Percentiles rank a stretch among this genome's conserved stretches.
Conservation (phyloP, 2,113 vertebrate genomes). For the cat (Felis catus) region DNA sequence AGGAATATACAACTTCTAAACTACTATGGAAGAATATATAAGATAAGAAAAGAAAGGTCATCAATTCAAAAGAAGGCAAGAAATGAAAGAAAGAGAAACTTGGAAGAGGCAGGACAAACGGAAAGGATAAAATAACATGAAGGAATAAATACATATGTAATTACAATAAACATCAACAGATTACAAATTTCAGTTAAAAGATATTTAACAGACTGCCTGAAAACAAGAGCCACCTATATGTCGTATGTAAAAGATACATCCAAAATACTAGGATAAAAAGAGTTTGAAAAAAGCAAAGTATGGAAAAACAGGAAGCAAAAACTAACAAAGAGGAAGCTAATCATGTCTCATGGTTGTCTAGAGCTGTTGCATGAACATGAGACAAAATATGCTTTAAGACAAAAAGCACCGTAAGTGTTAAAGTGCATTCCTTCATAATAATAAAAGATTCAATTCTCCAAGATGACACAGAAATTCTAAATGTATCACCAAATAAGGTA, state of each 20-base stretch:
- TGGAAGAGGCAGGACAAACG: background rate
- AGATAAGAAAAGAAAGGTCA: background rate
- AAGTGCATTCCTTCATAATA: background rate
- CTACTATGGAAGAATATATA: background rate
- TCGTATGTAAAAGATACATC: background rate
- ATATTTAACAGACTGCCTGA: background rate
- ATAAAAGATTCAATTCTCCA: background rate
- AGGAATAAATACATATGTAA: background rate
- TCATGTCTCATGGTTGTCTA: too few relatives aligned
- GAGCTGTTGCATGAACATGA: background rate
- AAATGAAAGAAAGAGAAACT: background rate
- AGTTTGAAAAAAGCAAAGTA: background rate
- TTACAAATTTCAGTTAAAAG: background rate
- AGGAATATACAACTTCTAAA: background rate
- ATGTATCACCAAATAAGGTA: background rate
- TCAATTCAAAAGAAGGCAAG: background rate
- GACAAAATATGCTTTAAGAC: background rate
- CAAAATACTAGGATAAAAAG: background rate
- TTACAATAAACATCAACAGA: background rate
- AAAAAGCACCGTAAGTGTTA: background rate
- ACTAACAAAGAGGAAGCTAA: background rate
- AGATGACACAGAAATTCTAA: background rate
- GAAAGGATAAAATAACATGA: background rate
- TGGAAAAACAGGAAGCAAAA: background rate
- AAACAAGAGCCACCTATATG: background rate